Conservation (phyloP, 2,888 invertebrate genomes). For the Apotomis betuletana region DNA sequence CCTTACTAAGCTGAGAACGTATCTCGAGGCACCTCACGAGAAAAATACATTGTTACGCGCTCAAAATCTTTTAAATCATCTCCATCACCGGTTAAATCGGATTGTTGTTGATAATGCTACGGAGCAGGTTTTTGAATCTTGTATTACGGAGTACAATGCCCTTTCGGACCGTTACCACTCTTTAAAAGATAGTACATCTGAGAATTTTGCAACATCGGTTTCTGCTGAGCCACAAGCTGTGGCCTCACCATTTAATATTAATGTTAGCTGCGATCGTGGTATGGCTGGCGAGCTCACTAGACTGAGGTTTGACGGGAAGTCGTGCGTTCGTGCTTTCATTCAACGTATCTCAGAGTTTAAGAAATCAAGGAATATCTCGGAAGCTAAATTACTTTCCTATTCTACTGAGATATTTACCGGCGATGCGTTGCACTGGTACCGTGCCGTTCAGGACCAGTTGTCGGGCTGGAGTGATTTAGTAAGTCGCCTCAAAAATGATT, state of each 20-base stretch:
- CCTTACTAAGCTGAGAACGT: background rate
- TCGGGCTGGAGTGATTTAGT: constrained; percentile 8
- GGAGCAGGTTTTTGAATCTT: background rate
- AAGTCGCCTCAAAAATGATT: constrained; percentile 7
- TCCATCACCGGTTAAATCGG: constrained; percentile 8
- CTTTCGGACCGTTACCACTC: background rate
- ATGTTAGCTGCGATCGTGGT: constrained; percentile 6
- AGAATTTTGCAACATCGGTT: background rate
- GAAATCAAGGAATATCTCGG: background rate
- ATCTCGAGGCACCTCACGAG: background rate
- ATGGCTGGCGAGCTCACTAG: constrained; percentile 3
- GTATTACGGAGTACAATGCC: background rate
- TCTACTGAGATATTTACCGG: constrained; percentile 9
- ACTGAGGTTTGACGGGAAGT: background rate
- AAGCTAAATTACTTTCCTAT: background rate
- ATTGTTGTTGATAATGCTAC: background rate
- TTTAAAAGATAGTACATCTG: background rate
- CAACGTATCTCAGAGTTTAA: constrained; percentile 18
- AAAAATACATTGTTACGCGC: constrained; percentile 6
- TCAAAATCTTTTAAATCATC: constrained; percentile 8
- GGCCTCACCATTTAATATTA: constrained; percentile 3
- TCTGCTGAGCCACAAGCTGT: background rate
- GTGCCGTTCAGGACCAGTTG: background rate
- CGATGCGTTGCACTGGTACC: constrained; percentile 22
- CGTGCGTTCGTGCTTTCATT: constrained; percentile 18